Evolutionary conservation across 2,113 vertebrate genomes (phyloP), one percentile per base, ranked within the genome.

Genomic region (Cheirogaleus medius): DNA sequence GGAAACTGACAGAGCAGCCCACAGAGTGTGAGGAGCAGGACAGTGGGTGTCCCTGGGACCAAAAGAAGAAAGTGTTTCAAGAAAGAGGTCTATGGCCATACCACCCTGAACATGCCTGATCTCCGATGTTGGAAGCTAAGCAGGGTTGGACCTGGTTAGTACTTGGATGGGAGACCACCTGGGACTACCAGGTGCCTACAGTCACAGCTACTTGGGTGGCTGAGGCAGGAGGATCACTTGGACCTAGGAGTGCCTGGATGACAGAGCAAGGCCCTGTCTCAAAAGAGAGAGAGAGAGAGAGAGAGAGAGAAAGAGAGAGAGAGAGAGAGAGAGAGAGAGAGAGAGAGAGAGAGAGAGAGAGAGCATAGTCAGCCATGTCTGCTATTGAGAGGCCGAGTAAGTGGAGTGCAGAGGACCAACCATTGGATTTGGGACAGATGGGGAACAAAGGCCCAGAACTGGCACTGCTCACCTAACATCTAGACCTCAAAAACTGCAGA

Each of bases 301-400:
- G 17, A 17, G 5, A 54, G 3, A 17, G 10, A 17, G 1, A 17
- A 0, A 17, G 4, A 7, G 17, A 20, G 8, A 56, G 20, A 21
- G 21, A 23, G 8, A 58, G 56, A 58, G 23, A 58, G 8, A 58
- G 25, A 9, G 2, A 58, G 17, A 20, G 6, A 56, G 4, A 20
- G 15, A 23, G 1, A 23, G 1, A 23, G 6, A 11, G 8, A 27
- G 10, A 60, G 9, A 27, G 25, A 13, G 4, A 29, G 60, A 29
- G 49, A 14, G 18, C 4, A 6, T 20, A 4, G 49, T 54, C 29
- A 84, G 58, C 58, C n/a, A 1, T 42, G 21, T n/a, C 47, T 89
- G 52, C 58, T 71, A 17, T 39, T 69, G 74, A 87, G 20, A 82
- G 78, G 12, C 9, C 0, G 1, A 49, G 11, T 15, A 37, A 37